Percentiles rank a stretch among this genome's conserved stretches.
These are phyloP conservation scores for Oriolus oriolus DNA, from an alignment of 2,113 vertebrate species.

Conservation along the genomic window DNA sequence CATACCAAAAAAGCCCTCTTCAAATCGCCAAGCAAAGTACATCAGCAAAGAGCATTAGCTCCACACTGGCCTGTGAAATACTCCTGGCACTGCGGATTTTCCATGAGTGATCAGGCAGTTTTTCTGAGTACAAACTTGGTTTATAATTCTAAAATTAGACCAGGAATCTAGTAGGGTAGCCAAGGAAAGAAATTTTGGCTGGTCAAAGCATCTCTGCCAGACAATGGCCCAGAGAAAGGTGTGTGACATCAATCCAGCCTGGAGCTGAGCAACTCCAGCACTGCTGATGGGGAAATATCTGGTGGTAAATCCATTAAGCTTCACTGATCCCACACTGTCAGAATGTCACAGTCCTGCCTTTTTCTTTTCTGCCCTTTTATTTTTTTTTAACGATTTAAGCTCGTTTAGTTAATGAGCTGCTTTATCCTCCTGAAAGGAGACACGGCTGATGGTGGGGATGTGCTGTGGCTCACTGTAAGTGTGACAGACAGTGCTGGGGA, in stretches of 20 bases:
- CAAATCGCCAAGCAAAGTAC: background rate
- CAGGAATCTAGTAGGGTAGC: background rate
- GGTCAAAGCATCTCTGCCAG: background rate
- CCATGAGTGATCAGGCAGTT: background rate
- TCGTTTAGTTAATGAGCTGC: background rate
- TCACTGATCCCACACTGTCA: background rate
- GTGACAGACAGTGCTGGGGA: background rate
- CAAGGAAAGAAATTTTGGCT: constrained; percentile 6
- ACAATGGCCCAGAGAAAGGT: background rate
- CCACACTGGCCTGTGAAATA: background rate
- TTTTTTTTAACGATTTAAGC: background rate
- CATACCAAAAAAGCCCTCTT: background rate
- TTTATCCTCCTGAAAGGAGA: background rate
- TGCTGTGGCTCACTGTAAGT: background rate
- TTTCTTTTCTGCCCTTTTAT: background rate
- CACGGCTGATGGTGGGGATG: background rate
- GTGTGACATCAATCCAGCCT: background rate
- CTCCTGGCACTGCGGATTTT: constrained; percentile 11
- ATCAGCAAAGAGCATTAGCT: background rate
- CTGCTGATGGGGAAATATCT: background rate
- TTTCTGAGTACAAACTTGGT: background rate
- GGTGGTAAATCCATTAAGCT: constrained; percentile 4
- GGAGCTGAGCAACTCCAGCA: background rate
- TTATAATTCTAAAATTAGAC: constrained; percentile 36
- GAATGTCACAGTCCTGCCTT: background rate